Evolutionary conservation across 2,888 invertebrate species (phyloP).

Genomic region (Morpho deidamia): DNA sequence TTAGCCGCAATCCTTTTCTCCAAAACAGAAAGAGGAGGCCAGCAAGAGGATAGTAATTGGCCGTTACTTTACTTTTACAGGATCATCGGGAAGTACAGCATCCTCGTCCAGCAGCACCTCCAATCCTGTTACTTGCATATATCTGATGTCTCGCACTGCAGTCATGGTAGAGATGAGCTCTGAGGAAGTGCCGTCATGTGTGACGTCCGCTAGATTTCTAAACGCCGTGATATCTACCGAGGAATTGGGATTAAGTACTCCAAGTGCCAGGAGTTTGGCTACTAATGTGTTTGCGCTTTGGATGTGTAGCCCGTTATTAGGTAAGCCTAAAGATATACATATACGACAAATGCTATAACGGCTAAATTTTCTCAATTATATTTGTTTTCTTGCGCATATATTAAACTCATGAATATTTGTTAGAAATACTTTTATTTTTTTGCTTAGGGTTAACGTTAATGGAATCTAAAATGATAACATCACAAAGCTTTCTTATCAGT

Average conservation of each 20-base stretch:
- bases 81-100: conserved; percentile 66
- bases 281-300: conserved; percentile 93
- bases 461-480: no score
- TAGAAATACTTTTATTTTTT: no score
- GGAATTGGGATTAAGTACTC: conserved; percentile 86
- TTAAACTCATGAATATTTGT: no score
- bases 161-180: conserved; percentile 88
- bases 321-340: conserved; percentile 53
- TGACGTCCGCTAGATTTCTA: conserved; percentile 58
- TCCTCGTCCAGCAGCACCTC: conserved; percentile 64
- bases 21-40: no score
- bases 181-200: conserved; percentile 60
- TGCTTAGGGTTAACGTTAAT: no score
- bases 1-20: no score
- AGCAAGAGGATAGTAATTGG: no score
- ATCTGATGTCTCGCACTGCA: conserved; percentile 89
- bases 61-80: conserved; percentile 29
- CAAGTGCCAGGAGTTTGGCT: conserved; percentile 85
- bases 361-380: no score
- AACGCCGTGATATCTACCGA: conserved; percentile 67
- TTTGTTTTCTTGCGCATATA: no score
- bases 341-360: background rate
- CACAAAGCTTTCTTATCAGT: no score
- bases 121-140: conserved; percentile 83
- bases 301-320: conserved; percentile 94